Percentiles rank a stretch among this genome's conserved stretches.
These are phyloP conservation scores for Periparus ater DNA, from an alignment of 2,797 vertebrate species.

Conservation along the genomic window DNA sequence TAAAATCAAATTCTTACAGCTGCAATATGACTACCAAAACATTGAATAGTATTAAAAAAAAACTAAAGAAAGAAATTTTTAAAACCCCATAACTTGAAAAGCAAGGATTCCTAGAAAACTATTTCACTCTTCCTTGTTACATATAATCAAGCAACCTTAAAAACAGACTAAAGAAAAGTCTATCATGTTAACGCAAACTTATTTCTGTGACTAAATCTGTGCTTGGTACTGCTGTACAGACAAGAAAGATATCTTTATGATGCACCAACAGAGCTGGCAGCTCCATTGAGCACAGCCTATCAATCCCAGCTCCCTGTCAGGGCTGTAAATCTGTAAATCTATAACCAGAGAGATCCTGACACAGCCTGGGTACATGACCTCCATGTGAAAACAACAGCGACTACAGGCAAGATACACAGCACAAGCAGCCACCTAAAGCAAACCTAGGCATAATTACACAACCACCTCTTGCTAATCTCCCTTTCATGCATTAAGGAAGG, in stretches of 20 bases:
- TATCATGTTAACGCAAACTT: not conserved
- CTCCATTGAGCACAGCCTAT: not conserved
- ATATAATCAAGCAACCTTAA: not conserved
- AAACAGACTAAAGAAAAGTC: not conserved
- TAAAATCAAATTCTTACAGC: not conserved
- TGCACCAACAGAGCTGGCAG: not conserved
- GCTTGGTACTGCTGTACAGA: not conserved
- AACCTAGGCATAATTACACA: not conserved
- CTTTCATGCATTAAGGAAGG: not conserved
- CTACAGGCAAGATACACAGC: rapidly evolving
- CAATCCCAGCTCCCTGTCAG: not conserved
- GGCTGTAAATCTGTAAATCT: not conserved
- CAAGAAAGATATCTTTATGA: not conserved
- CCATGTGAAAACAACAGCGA: not conserved
- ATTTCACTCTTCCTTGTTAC: not conserved
- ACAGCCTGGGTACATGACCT: not conserved
- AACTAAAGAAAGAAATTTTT: rapidly evolving
- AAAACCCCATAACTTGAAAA: not conserved
- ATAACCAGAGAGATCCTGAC: not conserved
- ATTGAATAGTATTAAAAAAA: not conserved
- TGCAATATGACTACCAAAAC: not conserved
- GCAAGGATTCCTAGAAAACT: not conserved
- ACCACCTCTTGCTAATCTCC: not conserved
- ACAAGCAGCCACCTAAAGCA: not conserved
- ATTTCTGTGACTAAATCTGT: not conserved